Percentiles rank a stretch among this genome's conserved stretches.
Conservation (phyloP, 2,113 vertebrate species). For the Zapornia atra region DNA sequence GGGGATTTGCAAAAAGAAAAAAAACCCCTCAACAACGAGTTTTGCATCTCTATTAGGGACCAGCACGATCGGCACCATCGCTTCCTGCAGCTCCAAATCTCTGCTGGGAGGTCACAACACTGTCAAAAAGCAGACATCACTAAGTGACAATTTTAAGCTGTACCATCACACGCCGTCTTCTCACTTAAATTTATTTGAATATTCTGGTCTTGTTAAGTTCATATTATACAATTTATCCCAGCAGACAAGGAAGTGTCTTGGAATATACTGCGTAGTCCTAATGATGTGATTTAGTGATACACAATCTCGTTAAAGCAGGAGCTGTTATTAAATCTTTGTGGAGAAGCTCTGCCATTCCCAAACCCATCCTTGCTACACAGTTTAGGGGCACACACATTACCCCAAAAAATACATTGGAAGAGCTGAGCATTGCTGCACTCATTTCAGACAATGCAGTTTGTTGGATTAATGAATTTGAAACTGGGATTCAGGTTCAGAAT, state of each 20-base stretch:
- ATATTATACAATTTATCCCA: neutral
- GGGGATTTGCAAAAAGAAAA: neutral
- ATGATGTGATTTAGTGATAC: neutral
- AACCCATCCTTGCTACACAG: rapidly evolving
- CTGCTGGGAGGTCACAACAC: neutral
- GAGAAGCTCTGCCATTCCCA: neutral
- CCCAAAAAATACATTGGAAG: rapidly evolving
- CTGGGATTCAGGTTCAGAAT: neutral
- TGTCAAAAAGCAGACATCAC: neutral
- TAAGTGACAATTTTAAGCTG: neutral
- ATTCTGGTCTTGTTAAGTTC: neutral
- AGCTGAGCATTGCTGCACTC: neutral
- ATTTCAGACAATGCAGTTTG: neutral
- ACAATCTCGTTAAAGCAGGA: neutral
- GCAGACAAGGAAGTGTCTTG: neutral
- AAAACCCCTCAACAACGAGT: neutral
- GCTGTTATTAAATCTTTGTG: neutral
- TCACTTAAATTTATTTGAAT: neutral
- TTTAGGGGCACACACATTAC: neutral
- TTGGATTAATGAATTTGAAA: neutral
- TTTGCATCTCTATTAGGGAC: neutral
- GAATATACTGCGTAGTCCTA: neutral
- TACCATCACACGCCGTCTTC: neutral
- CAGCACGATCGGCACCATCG: rapidly evolving
- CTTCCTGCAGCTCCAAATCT: neutral